Conservation (phyloP, 2,113 vertebrate species). For the Calypte anna region DNA sequence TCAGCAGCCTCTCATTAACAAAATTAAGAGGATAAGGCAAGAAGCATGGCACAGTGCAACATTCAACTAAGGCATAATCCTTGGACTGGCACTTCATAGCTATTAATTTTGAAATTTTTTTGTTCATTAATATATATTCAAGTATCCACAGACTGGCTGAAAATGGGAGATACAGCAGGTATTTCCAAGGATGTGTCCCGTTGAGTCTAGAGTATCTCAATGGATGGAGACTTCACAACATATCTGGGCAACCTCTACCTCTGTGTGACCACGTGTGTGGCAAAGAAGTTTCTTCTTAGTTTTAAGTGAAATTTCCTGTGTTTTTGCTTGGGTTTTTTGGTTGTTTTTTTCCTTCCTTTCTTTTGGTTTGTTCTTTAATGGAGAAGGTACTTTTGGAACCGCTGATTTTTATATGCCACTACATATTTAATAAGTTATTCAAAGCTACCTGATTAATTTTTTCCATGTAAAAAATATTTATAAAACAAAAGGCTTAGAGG, state of each 20-base stretch:
- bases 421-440: too few relatives aligned
- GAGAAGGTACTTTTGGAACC: background rate
- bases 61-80: background rate
- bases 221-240: background rate
- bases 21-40: background rate
- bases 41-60: background rate
- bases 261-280: accelerated
- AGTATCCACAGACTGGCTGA: background rate
- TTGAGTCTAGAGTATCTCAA: background rate
- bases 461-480: too few relatives aligned
- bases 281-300: too few relatives aligned
- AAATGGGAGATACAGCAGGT: background rate
- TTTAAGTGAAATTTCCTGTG: background rate
- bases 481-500: background rate
- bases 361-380: background rate
- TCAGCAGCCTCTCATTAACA: background rate
- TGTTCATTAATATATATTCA: background rate
- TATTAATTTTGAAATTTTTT: background rate
- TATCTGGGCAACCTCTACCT: background rate
- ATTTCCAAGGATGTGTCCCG: background rate
- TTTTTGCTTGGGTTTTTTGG: background rate
- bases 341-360: background rate
- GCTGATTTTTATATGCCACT: background rate
- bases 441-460: too few relatives aligned
- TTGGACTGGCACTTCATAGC: background rate